These are phyloP conservation scores for Siderastrea siderea DNA, from an alignment of 92 coral and sea anemone genomes.

Conservation along the genomic window DNA sequence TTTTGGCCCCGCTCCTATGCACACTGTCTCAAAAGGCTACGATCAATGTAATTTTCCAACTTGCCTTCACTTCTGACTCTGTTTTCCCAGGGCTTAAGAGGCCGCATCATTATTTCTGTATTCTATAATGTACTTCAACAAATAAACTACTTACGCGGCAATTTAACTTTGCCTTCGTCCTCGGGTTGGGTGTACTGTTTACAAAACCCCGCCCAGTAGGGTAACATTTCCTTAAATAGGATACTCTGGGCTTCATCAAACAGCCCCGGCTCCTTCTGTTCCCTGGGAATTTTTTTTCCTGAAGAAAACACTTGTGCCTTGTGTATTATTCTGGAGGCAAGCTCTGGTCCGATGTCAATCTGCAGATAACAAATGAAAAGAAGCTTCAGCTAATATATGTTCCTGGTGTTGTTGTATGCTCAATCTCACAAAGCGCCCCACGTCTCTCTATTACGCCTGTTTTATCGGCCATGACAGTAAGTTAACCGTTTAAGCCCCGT, in stretches of 20 bases:
- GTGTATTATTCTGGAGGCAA: slow-evolving; percentile 92
- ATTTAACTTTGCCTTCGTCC: slow-evolving; percentile 70
- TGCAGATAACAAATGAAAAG: slow-evolving; percentile 15
- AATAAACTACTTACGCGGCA: slow-evolving; percentile 88
- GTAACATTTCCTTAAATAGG: slow-evolving; percentile 91
- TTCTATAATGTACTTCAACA: background rate
- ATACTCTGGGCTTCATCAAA: slow-evolving; percentile 97
- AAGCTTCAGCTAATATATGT: no score
- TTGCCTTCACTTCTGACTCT: no score
- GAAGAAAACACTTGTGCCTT: slow-evolving; percentile 87
- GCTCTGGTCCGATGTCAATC: slow-evolving; percentile 98
- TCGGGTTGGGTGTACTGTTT: slow-evolving; percentile 79
- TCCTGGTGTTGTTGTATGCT: no score
- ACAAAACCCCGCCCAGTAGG: slow-evolving; percentile 98
- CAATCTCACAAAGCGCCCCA: no score
- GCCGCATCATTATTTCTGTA: background rate
- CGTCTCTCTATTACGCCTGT: no score
- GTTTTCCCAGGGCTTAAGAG: no score
- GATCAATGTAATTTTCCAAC: no score
- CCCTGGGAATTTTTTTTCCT: slow-evolving; percentile 85
- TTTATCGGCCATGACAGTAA: no score
- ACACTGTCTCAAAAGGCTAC: background rate
- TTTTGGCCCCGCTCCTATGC: no score
- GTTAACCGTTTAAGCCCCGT: no score
- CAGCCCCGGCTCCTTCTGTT: slow-evolving; percentile 86